These are phyloP conservation scores for Caradrina clavipalpis DNA, from an alignment of 2,888 invertebrate species.

Conservation along the genomic window DNA sequence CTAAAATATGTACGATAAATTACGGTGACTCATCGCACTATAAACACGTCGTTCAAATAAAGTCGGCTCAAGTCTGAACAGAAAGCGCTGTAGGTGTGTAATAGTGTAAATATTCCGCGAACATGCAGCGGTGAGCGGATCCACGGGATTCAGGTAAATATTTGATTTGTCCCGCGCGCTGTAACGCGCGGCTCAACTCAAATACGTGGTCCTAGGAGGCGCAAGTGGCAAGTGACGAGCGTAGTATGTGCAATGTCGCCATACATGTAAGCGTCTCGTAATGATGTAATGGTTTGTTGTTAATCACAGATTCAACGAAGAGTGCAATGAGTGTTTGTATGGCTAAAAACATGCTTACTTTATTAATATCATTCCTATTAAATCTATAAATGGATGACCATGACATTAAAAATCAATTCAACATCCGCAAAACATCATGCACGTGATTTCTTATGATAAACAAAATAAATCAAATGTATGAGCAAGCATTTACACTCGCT, in stretches of 20 bases:
- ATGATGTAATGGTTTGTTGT: too few species aligned
- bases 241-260: background rate
- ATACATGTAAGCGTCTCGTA: too few species aligned
- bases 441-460: background rate
- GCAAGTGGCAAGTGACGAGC: constrained; percentile 17
- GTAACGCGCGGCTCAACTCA: constrained; percentile 55
- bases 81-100: constrained; percentile 29
- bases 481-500: too few species aligned
- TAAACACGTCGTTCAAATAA: constrained; percentile 38
- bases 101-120: constrained; percentile 58
- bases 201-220: constrained; percentile 47
- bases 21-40: background rate
- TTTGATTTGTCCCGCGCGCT: constrained; percentile 69
- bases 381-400: background rate
- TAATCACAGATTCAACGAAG: too few species aligned
- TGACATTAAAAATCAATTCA: constrained; percentile 10
- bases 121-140: constrained; percentile 52
- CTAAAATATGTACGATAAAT: background rate
- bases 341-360: background rate
- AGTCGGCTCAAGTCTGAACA: constrained; percentile 30
- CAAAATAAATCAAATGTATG: too few species aligned
- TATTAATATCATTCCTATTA: background rate
- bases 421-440: background rate
- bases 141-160: constrained; percentile 69
- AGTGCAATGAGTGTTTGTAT: too few species aligned